Percentiles rank a stretch among this genome's conserved stretches.
phyloP scores from a whole-genome alignment of 2,797 vertebrate genomes.

The Melanotaenia nigrans region DNA sequence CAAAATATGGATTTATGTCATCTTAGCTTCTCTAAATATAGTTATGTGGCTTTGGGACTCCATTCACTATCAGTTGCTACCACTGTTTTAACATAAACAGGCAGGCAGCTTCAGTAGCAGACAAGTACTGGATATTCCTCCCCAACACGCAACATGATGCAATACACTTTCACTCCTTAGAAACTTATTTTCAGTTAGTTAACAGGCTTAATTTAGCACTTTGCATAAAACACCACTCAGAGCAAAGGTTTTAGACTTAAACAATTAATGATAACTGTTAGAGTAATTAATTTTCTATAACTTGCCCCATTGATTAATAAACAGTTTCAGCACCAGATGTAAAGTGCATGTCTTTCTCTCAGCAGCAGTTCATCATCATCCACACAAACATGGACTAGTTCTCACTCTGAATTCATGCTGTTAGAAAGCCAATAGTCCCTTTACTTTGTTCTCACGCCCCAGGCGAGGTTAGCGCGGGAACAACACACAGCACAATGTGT shows the following conservation, averaged over 20 bases:
- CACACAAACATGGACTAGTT: constrained; percentile 7
- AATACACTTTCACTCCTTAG: background rate
- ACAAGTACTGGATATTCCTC: background rate
- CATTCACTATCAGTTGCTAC: too few relatives aligned
- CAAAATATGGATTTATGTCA: too few relatives aligned
- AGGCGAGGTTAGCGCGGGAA: constrained; percentile 61
- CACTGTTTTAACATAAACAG: background rate
- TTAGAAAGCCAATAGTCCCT: constrained; percentile 49
- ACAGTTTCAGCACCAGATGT: background rate
- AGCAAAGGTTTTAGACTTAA: too few relatives aligned
- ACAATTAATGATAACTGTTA: background rate
- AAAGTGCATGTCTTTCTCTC: background rate
- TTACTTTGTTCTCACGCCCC: constrained; percentile 44
- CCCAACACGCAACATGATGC: background rate
- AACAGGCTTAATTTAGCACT: background rate
- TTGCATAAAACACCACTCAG: background rate
- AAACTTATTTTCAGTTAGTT: background rate
- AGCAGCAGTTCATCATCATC: constrained; percentile 1
- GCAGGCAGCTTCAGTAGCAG: background rate
- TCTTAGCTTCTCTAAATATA: too few relatives aligned
- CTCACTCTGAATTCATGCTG: constrained; percentile 47
- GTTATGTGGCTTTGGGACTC: too few relatives aligned
- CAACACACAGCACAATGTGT: constrained; percentile 41
- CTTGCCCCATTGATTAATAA: background rate
- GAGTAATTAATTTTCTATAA: background rate